These are phyloP conservation scores for Drosophila athabasca DNA, from an alignment of 1,140 invertebrate genomes.

Conservation along the genomic window DNA sequence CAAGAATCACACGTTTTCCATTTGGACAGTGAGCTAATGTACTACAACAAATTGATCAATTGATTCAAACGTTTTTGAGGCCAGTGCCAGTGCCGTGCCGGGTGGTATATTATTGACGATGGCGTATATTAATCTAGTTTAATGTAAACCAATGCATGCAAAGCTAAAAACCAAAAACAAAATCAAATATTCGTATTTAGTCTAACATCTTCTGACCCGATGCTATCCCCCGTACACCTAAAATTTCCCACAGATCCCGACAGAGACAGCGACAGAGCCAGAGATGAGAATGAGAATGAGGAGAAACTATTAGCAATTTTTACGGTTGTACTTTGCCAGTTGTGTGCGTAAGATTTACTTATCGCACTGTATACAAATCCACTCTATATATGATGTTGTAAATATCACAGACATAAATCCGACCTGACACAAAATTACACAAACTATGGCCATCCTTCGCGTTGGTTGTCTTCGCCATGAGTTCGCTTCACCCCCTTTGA, in stretches of 20 bases:
- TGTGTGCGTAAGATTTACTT: conserved; percentile 38
- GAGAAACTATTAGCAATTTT: conserved; percentile 80
- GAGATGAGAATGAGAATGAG: conserved; percentile 2
- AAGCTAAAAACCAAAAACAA: conserved; percentile 25
- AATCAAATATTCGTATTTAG: conserved; percentile 47
- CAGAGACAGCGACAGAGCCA: background rate
- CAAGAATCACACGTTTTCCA: conserved; percentile 81
- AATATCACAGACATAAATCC: conserved; percentile 17
- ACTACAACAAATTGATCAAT: conserved; percentile 76
- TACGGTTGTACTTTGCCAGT: conserved; percentile 76
- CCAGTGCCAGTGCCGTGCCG: conserved; percentile 23
- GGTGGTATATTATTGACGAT: conserved; percentile 68
- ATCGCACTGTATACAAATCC: conserved; percentile 20
- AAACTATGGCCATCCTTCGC: conserved; percentile 5
- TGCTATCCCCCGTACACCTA: conserved; percentile 8
- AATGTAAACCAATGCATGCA: conserved; percentile 53
- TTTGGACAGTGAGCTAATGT: conserved; percentile 80
- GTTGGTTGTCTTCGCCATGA: conserved; percentile 12
- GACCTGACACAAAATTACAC: conserved; percentile 22
- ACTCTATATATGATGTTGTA: conserved; percentile 36
- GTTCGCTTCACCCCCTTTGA: conserved; percentile 6
- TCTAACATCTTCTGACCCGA: conserved; percentile 27
- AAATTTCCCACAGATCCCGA: conserved; percentile 2
- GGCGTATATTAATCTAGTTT: conserved; percentile 59
- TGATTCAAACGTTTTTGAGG: conserved; percentile 65